phyloP scores from a whole-genome alignment of 2,888 invertebrate species.

The Thalpophila matura region DNA sequence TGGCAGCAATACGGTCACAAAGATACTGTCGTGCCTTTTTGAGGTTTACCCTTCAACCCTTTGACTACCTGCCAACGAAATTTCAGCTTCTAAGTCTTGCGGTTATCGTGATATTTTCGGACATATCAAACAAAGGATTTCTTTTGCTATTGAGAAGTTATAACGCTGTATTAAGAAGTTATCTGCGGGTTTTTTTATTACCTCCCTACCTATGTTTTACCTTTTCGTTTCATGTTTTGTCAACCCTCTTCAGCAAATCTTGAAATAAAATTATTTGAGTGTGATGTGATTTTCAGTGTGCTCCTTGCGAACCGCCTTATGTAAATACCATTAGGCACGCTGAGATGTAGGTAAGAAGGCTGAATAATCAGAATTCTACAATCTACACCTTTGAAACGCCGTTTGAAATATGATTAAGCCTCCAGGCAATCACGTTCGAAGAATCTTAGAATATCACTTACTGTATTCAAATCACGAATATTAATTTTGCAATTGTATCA shows the following conservation, averaged over 20 bases:
- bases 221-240: slow-evolving; percentile 7
- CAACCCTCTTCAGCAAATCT: neutral
- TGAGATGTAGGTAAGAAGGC: slow-evolving; percentile 38
- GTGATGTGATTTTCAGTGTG: neutral
- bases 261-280: slow-evolving; percentile 20
- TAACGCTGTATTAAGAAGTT: neutral
- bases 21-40: slow-evolving; percentile 51
- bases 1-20: slow-evolving; percentile 30
- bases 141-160: slow-evolving; percentile 31
- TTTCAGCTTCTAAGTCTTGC: slow-evolving; percentile 28
- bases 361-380: slow-evolving; percentile 33
- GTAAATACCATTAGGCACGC: neutral
- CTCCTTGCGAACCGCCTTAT: neutral
- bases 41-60: slow-evolving; percentile 44
- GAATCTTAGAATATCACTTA: slow-evolving; percentile 8
- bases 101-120: slow-evolving; percentile 38
- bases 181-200: neutral
- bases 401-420: slow-evolving; percentile 33
- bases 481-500: slow-evolving; percentile 18
- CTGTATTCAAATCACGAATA: slow-evolving; percentile 33
- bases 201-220: neutral
- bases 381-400: slow-evolving; percentile 21
- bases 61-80: slow-evolving; percentile 36
- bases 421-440: slow-evolving; percentile 4
- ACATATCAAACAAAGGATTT: slow-evolving; percentile 40